Evolutionary conservation across 2,888 invertebrate species (phyloP).

Genomic region (Eupithecia pulchellata): DNA sequence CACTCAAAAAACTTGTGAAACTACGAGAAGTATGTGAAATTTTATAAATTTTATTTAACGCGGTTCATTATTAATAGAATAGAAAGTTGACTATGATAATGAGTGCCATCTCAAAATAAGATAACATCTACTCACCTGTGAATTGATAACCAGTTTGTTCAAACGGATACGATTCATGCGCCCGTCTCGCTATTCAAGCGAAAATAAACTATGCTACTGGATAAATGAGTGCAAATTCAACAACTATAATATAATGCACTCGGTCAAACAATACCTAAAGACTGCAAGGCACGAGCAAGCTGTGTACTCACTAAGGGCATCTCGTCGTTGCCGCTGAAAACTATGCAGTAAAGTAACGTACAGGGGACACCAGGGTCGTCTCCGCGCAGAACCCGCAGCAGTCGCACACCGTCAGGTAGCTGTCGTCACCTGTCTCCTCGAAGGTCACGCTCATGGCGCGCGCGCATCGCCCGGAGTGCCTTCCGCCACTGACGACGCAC

Average conservation of each 20-base stretch:
- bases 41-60: neutral
- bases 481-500: constrained; percentile 62
- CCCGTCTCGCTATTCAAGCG: constrained; percentile 4
- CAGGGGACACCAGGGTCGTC: constrained; percentile 79
- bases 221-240: constrained; percentile 47
- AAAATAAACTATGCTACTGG: neutral
- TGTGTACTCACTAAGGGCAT: constrained; percentile 83
- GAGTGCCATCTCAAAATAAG: constrained; percentile 11
- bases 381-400: constrained; percentile 84
- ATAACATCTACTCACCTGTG: constrained; percentile 7
- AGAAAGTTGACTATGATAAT: constrained; percentile 13
- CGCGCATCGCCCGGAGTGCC: constrained; percentile 77
- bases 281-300: constrained; percentile 64
- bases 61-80: neutral
- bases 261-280: constrained; percentile 38
- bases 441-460: constrained; percentile 84
- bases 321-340: constrained; percentile 70
- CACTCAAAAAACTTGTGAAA: neutral
- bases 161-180: neutral
- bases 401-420: constrained; percentile 82
- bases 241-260: constrained; percentile 22
- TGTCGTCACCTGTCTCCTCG: constrained; percentile 80
- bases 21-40: neutral
- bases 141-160: constrained; percentile 40
- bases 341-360: constrained; percentile 82